phyloP scores from a whole-genome alignment of 2,797 vertebrate genomes.

The Champsocephalus gunnari region DNA sequence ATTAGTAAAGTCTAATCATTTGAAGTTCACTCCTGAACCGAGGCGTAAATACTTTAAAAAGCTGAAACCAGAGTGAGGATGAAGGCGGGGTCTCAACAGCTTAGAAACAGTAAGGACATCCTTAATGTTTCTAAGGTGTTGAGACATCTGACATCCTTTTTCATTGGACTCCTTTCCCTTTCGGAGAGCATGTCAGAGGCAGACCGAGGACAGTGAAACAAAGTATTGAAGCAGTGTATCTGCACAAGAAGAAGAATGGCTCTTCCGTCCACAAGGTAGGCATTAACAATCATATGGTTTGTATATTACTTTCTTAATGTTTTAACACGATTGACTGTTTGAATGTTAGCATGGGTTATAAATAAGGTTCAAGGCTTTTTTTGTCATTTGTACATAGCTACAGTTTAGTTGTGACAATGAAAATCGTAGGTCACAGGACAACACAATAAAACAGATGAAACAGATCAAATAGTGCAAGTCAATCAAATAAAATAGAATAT shows the following conservation, averaged over 20 bases:
- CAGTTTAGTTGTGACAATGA: too few species aligned
- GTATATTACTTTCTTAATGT: background rate
- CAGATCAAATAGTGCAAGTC: too few species aligned
- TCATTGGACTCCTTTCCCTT: slow-evolving; percentile 11
- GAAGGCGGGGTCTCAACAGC: background rate
- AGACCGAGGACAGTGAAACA: slow-evolving; percentile 2
- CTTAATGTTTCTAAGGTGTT: too few species aligned
- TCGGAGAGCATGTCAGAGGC: slow-evolving; percentile 25
- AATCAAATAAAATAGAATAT: too few species aligned
- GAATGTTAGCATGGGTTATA: background rate
- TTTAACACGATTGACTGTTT: background rate
- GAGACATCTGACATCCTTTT: slow-evolving; percentile 47
- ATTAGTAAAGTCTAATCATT: too few species aligned
- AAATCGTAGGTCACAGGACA: too few species aligned
- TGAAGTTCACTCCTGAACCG: too few species aligned
- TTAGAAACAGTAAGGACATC: background rate
- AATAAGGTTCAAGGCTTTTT: too few species aligned
- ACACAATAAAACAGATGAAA: too few species aligned
- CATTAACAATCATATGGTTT: background rate
- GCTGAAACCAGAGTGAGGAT: too few species aligned
- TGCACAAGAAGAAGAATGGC: slow-evolving; percentile 19
- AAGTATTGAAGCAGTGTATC: background rate
- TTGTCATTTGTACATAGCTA: too few species aligned
- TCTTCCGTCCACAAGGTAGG: slow-evolving; percentile 60
- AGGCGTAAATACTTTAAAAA: too few species aligned